Percentiles rank a stretch among this genome's conserved stretches.
These are phyloP conservation scores for Myripristis jacobus DNA, from an alignment of 2,797 vertebrate genomes.

Conservation along the genomic window DNA sequence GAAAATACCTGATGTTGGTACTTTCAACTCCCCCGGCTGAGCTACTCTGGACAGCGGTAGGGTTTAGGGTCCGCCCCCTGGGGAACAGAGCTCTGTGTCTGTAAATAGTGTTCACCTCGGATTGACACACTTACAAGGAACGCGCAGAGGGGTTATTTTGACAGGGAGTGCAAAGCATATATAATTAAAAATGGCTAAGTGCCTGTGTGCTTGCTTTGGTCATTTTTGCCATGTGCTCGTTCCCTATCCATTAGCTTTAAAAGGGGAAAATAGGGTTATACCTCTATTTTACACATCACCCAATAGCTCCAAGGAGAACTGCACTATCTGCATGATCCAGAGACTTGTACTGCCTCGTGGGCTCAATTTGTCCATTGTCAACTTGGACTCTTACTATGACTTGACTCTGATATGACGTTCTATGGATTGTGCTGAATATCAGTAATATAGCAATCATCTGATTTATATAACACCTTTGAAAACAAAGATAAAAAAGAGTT, in stretches of 20 bases:
- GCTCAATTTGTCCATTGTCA: slow-evolving; percentile 37
- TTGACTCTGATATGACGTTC: slow-evolving; percentile 20
- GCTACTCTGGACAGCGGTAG: slow-evolving; percentile 37
- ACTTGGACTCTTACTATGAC: slow-evolving; percentile 27
- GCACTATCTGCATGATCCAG: slow-evolving; percentile 55
- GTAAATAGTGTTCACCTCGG: slow-evolving; percentile 68
- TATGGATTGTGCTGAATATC: slow-evolving; percentile 43
- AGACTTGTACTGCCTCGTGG: slow-evolving; percentile 26
- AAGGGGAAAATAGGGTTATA: slow-evolving; percentile 20
- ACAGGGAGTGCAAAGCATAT: slow-evolving; percentile 68
- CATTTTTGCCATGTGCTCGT: slow-evolving; percentile 43
- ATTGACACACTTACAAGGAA: slow-evolving; percentile 72
- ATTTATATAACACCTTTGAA: too few relatives aligned
- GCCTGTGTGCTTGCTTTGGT: slow-evolving; percentile 59
- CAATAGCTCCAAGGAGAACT: slow-evolving; percentile 23
- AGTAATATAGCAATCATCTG: background rate
- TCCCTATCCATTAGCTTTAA: slow-evolving; percentile 59
- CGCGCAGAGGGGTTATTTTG: slow-evolving; percentile 69
- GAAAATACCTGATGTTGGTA: slow-evolving; percentile 71
- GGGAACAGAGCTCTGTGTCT: slow-evolving; percentile 45
- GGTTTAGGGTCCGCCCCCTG: slow-evolving; percentile 35
- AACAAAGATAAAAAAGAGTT: too few relatives aligned
- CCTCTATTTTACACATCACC: slow-evolving; percentile 43
- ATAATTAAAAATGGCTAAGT: slow-evolving; percentile 83
- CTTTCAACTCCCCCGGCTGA: slow-evolving; percentile 72